A percentile compares a stretch with the other conserved stretches of the same genome.
Evolutionary conservation across 2,797 vertebrate genomes (phyloP).

Genomic region (Thunnus albacares): DNA sequence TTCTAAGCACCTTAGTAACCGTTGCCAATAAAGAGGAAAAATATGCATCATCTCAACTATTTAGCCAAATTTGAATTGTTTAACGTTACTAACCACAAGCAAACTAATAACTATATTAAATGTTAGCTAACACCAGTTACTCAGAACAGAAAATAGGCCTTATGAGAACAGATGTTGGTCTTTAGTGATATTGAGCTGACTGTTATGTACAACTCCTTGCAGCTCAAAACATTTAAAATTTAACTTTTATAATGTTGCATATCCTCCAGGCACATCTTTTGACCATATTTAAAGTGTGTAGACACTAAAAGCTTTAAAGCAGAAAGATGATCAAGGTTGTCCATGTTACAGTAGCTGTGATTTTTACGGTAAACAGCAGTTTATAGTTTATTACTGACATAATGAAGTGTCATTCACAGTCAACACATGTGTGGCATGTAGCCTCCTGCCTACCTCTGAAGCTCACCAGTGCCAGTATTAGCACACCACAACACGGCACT

Average conservation of each 20-base stretch:
- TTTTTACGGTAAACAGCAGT: background rate
- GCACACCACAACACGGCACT: conserved; percentile 1
- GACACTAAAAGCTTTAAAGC: background rate
- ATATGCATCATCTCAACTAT: too few relatives aligned
- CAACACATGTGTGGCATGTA: background rate
- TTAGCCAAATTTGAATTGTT: too few relatives aligned
- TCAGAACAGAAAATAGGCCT: background rate
- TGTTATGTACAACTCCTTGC: background rate
- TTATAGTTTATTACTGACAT: background rate
- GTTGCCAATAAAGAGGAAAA: background rate
- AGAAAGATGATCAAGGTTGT: background rate
- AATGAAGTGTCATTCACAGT: background rate
- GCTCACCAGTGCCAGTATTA: background rate
- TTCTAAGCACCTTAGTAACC: background rate
- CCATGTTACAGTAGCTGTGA: background rate
- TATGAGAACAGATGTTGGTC: background rate
- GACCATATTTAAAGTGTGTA: background rate
- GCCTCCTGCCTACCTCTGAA: background rate
- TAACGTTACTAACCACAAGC: background rate
- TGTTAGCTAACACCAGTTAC: background rate
- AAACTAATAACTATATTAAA: background rate
- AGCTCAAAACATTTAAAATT: background rate
- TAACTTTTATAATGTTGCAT: background rate
- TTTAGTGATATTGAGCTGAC: background rate
- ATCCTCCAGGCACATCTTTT: background rate